These are phyloP conservation scores for Brenthis daphne DNA, from an alignment of 2,888 invertebrate genomes.

Conservation along the genomic window DNA sequence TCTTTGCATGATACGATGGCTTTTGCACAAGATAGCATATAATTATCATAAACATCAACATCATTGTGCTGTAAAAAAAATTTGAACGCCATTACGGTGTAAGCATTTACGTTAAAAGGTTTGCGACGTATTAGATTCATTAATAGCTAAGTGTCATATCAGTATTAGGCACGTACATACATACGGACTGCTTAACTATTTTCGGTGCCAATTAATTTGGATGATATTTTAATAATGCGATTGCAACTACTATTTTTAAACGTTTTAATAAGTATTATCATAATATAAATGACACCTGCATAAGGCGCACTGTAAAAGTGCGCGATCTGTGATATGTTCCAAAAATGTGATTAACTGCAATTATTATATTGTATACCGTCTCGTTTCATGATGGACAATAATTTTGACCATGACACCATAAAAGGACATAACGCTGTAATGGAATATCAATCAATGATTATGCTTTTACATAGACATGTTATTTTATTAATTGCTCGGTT, in stretches of 20 bases:
- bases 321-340: constrained; percentile 56
- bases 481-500: background rate
- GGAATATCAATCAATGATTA: too few species aligned
- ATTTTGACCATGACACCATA: constrained; percentile 36
- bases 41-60: constrained; percentile 13
- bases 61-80: constrained; percentile 1
- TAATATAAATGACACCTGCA: constrained; percentile 19
- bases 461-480: background rate
- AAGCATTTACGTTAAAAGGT: background rate
- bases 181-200: constrained; percentile 3
- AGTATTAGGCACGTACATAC: constrained; percentile 21
- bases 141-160: constrained; percentile 14
- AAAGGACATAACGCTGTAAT: background rate
- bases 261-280: constrained; percentile 27
- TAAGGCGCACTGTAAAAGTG: constrained; percentile 29
- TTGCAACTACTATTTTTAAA: constrained; percentile 9
- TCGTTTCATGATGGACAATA: constrained; percentile 47
- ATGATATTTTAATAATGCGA: constrained; percentile 20
- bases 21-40: constrained; percentile 17
- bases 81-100: background rate
- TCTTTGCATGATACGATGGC: constrained; percentile 21
- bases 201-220: constrained; percentile 38
- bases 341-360: constrained; percentile 59
- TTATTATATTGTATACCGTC: constrained; percentile 46
- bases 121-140: background rate